These are phyloP conservation scores for Cryptocephalus primarius DNA, from an alignment of 2,888 invertebrate species.

Conservation along the genomic window DNA sequence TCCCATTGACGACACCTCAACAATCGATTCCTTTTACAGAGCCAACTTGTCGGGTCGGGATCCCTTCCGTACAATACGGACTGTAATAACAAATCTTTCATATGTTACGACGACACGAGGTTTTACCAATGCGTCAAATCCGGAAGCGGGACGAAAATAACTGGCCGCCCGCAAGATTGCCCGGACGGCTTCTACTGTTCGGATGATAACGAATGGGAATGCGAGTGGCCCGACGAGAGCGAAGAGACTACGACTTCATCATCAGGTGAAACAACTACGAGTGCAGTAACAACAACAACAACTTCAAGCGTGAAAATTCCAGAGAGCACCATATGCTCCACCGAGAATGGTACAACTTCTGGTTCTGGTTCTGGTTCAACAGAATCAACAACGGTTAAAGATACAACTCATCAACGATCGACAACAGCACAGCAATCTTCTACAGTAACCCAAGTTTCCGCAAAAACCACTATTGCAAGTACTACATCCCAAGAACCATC, in stretches of 20 bases:
- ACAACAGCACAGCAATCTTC: neutral
- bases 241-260: neutral
- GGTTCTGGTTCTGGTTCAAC: neutral
- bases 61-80: neutral
- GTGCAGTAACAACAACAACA: neutral
- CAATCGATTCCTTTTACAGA: too few species aligned
- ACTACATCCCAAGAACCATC: neutral
- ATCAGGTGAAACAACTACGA: neutral
- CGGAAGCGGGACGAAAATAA: neutral
- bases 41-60: too few species aligned
- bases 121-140: slow-evolving; percentile 9
- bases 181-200: slow-evolving; percentile 10
- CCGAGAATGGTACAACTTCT: neutral
- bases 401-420: neutral
- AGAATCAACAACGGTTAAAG: neutral
- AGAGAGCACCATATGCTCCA: too few species aligned
- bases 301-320: neutral
- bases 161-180: slow-evolving; percentile 9
- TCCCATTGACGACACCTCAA: too few species aligned
- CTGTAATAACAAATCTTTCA: slow-evolving; percentile 4
- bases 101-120: slow-evolving; percentile 5
- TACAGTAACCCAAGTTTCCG: neutral
- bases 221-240: slow-evolving; percentile 5
- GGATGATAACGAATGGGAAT: slow-evolving; percentile 9
- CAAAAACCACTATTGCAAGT: neutral